A percentile compares a stretch with the other conserved stretches of the same genome.
These are phyloP conservation scores for Chaetops frenatus DNA, from an alignment of 2,113 vertebrate genomes.

Conservation along the genomic window DNA sequence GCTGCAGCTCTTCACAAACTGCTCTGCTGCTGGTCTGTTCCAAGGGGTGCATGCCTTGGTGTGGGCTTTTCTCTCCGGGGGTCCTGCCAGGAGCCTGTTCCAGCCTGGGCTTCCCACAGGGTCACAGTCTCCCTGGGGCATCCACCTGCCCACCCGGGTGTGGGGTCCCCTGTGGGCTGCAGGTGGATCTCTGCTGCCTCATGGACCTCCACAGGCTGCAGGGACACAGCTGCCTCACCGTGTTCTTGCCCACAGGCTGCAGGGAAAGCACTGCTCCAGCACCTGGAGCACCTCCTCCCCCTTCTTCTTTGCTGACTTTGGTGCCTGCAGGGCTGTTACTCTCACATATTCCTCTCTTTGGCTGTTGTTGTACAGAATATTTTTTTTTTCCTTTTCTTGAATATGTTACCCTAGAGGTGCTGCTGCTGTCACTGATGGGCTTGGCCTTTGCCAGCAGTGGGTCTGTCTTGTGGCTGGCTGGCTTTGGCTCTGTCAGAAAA, in stretches of 20 bases:
- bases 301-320: neutral
- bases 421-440: neutral
- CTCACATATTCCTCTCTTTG: neutral
- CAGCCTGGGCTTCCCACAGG: neutral
- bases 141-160: fast-evolving
- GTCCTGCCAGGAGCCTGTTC: neutral
- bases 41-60: fast-evolving
- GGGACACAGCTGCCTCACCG: neutral
- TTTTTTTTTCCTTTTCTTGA: neutral
- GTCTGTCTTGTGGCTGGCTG: neutral
- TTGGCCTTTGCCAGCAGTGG: fast-evolving
- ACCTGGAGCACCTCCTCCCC: neutral
- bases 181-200: neutral
- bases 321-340: neutral
- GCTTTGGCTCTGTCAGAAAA: neutral
- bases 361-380: neutral
- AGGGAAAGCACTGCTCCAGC: neutral
- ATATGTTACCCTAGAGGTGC: neutral
- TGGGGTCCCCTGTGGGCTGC: neutral
- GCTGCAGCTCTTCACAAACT: neutral
- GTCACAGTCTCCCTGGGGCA: neutral
- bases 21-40: neutral
- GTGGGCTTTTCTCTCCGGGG: neutral
- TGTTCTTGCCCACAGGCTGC: neutral
- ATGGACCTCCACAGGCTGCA: neutral